These are phyloP conservation scores for Lumbricus terrestris DNA, from an alignment of 2,888 invertebrate genomes.

Conservation along the genomic window DNA sequence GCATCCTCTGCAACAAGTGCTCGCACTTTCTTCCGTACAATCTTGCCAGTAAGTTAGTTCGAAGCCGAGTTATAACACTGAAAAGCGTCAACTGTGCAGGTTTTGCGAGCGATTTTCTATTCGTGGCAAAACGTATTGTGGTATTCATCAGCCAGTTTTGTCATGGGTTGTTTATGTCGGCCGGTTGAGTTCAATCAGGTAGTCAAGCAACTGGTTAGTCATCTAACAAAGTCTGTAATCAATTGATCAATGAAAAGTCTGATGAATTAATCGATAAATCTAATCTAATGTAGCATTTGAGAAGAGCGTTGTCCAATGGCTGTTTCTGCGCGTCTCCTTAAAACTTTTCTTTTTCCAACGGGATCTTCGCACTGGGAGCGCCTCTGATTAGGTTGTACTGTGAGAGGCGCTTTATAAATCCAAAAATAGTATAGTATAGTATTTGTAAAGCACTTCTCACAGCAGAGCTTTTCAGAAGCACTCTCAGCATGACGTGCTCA, in stretches of 20 bases:
- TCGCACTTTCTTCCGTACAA: conserved; percentile 79
- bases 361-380: too few species aligned
- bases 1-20: conserved; percentile 87
- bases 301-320: too few species aligned
- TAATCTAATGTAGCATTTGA: too few species aligned
- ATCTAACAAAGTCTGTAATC: neutral
- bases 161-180: neutral
- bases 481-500: too few species aligned
- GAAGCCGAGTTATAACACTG: neutral
- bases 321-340: too few species aligned
- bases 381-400: too few species aligned
- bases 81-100: neutral
- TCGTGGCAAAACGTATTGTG: neutral
- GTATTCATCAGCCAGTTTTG: neutral
- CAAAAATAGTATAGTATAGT: too few species aligned
- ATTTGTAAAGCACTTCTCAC: too few species aligned
- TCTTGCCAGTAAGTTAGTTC: conserved; percentile 65
- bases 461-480: too few species aligned
- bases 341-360: too few species aligned
- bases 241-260: neutral
- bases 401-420: too few species aligned
- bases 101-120: neutral
- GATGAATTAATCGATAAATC: too few species aligned
- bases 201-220: neutral
- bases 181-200: neutral